These are phyloP conservation scores for Phaethon lepturus DNA, from an alignment of 2,113 vertebrate genomes.

Conservation along the genomic window DNA sequence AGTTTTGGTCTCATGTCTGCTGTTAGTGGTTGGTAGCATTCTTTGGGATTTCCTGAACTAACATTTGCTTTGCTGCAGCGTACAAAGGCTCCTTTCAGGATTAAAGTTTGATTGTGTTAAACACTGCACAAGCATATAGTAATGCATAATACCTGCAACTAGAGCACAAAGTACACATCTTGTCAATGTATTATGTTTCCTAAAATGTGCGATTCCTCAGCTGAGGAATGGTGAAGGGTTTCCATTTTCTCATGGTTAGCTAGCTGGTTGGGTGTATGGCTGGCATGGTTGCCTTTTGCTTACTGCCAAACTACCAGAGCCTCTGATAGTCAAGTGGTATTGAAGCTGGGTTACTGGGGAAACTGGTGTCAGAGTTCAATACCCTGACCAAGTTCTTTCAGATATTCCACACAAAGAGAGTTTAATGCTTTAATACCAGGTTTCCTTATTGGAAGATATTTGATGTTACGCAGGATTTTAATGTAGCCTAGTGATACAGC, in stretches of 20 bases:
- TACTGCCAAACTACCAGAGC: neutral
- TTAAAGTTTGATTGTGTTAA: neutral
- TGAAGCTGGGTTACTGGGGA: neutral
- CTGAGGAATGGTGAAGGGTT: neutral
- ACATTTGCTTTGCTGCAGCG: neutral
- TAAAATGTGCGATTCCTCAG: neutral
- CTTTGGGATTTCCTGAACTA: neutral
- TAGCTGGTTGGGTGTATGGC: neutral
- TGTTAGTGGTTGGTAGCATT: neutral
- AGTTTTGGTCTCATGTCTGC: neutral
- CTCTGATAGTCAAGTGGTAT: neutral
- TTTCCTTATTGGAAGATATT: neutral
- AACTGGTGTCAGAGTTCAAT: neutral
- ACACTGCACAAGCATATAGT: neutral
- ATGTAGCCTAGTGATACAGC: neutral
- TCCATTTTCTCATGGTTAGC: accelerated
- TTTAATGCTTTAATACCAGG: neutral
- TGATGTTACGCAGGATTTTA: neutral
- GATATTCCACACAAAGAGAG: neutral
- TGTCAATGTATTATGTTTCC: neutral
- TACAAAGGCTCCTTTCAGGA: neutral
- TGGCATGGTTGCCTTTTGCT: neutral
- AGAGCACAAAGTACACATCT: accelerated
- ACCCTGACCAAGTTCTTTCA: neutral
- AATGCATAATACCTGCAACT: neutral